Conservation (phyloP, 2,113 vertebrate genomes). For the Dinomys branickii region DNA sequence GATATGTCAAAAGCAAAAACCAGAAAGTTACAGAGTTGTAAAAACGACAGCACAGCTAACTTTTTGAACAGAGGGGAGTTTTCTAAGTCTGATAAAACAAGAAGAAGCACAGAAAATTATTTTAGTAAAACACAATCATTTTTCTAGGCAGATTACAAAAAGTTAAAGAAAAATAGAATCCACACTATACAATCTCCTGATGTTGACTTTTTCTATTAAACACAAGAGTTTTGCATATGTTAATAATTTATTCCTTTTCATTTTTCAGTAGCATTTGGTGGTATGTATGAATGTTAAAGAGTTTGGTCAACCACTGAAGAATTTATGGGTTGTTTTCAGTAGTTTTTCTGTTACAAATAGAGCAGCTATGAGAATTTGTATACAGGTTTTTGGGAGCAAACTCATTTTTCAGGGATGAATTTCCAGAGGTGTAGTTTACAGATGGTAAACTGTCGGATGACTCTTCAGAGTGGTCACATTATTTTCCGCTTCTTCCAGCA, state of each 20-base stretch:
- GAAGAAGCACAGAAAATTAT: neutral
- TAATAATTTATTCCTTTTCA: neutral
- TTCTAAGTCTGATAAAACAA: neutral
- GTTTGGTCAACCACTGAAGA: neutral
- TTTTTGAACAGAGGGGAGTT: neutral
- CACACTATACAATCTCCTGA: neutral
- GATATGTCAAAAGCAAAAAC: neutral
- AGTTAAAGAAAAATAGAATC: neutral
- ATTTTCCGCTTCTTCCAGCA: too few relatives aligned
- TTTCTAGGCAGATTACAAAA: neutral
- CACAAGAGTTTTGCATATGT: neutral
- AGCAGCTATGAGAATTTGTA: neutral
- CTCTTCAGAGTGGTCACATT: too few relatives aligned
- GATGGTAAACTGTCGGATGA: too few relatives aligned
- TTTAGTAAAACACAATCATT: neutral
- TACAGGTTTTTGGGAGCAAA: neutral
- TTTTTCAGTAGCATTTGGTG: neutral
- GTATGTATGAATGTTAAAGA: neutral
- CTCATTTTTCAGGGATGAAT: neutral
- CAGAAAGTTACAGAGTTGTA: neutral
- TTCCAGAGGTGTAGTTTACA: neutral
- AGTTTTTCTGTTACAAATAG: neutral
- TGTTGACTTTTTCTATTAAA: neutral
- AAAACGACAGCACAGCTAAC: neutral
- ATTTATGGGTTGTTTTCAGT: neutral